phyloP scores from a whole-genome alignment of 2,888 invertebrate species.

The Rhingia campestris region DNA sequence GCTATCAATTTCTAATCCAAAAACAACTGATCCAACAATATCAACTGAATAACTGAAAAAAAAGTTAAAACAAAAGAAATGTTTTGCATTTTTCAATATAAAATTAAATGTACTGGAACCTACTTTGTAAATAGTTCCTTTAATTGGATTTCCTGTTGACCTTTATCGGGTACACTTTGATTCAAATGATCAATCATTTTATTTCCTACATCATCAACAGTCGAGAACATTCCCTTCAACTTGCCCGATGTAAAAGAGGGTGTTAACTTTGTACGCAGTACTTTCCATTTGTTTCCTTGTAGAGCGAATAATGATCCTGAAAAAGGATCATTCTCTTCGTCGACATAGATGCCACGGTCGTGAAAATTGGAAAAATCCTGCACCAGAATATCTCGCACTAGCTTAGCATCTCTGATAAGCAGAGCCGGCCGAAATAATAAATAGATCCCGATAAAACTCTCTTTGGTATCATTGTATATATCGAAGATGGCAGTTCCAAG shows the following conservation, averaged over 20 bases:
- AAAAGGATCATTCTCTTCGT: conserved; percentile 85
- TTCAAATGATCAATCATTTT: conserved; percentile 83
- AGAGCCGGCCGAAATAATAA: conserved; percentile 86
- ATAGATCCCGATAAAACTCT: conserved; percentile 85
- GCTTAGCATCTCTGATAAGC: conserved; percentile 85
- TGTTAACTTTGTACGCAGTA: conserved; percentile 86
- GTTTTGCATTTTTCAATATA: too few species aligned
- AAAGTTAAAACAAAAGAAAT: background rate
- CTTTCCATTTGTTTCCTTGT: conserved; percentile 85
- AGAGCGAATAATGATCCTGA: conserved; percentile 85
- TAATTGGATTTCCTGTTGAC: conserved; percentile 83
- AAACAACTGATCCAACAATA: conserved; percentile 83
- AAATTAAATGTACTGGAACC: too few species aligned
- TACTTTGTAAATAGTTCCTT: conserved; percentile 78
- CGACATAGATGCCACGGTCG: conserved; percentile 86
- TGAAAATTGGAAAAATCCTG: conserved; percentile 87
- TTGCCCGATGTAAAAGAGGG: conserved; percentile 88
- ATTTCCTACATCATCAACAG: conserved; percentile 85
- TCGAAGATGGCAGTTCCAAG: conserved; percentile 86
- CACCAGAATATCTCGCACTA: conserved; percentile 85
- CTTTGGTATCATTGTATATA: conserved; percentile 83
- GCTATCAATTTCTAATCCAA: conserved; percentile 82
- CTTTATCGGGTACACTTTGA: conserved; percentile 77
- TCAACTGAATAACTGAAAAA: conserved; percentile 82
- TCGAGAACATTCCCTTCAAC: conserved; percentile 86